Base-by-base conservation (phyloP, 2,888 invertebrate species). In the Rhagonycha lutea region DNA sequence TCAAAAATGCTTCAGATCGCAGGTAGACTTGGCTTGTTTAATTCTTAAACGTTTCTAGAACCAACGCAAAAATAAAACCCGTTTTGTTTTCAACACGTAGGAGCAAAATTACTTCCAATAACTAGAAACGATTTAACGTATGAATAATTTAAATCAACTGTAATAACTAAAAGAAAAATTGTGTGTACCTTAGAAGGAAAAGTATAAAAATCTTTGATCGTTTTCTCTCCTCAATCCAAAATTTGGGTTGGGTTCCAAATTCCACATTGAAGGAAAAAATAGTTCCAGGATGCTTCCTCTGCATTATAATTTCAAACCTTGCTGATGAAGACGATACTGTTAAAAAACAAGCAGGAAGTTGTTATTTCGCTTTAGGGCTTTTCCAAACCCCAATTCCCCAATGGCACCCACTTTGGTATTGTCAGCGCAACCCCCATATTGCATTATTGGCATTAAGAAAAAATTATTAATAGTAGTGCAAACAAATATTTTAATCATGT, bases 21-120 rank as follows among this genome's bases (percentile, higher is more conserved):
- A 67, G 76, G 68, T 70, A 76, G 76, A 76, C 76, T 74, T 76
- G 74, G 67, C 47, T 47, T 47, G 47, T 76, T 76, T 73, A 73
- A 74, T 76, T 74, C 68, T 76, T 76, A 72, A 74, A 76, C 70
- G 73, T 73, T 74, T 70, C 47, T 70, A 68, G 69, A 75, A 75
- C 75, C 75, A 75, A 75, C 75, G 75, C 75, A 75, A 69, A 47
- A 69, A 70, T 70, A 65, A 69, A 74, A 74, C 74, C 14, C 32
- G 74, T 72, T 74, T 68, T 74, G 69, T 69, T 61, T 70, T 68
- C 61, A 71, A 23, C 71, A 74, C 71, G 74, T 75, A 75, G 75
- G 75, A 75, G 75, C 75, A n/a, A 71, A 75, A 72, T 75, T 69
- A 67, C 74, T 74, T 70, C 24, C 69, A 74, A 74, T 70, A 70